Evolutionary conservation across 23 tunicate genomes (phyloP).

Genomic region (Aplidium turbinatum): DNA sequence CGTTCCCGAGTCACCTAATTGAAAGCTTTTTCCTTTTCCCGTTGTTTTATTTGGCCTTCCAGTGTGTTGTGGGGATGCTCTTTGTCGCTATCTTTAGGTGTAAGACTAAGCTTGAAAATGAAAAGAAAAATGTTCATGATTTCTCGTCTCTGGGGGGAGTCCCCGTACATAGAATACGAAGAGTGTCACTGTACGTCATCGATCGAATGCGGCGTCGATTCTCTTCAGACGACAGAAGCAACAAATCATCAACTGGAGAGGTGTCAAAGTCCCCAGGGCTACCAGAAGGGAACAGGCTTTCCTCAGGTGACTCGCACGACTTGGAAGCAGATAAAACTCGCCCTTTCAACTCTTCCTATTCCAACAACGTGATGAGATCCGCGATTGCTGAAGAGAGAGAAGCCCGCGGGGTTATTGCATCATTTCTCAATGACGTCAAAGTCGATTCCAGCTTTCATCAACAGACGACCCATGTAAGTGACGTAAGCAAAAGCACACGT

Average conservation of each 20-base stretch:
- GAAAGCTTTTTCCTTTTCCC: conserved; percentile 50
- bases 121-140: background rate
- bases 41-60: conserved; percentile 45
- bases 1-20: conserved; percentile 45
- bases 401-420: no score
- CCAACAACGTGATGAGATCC: conserved; percentile 3
- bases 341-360: background rate
- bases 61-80: conserved; percentile 31
- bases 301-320: background rate
- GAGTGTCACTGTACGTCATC: conserved; percentile 40
- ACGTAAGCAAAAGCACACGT: no score
- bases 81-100: conserved; percentile 37
- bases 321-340: background rate
- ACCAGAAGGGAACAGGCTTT: background rate
- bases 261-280: no score
- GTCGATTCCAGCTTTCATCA: no score
- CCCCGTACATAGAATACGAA: conserved; percentile 31
- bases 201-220: conserved; percentile 35
- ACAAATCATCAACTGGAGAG: no score
- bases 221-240: conserved; percentile 10
- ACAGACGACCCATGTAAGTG: no score
- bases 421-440: no score
- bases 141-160: conserved; percentile 7
- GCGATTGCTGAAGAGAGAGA: conserved; percentile 28
- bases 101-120: conserved; percentile 1